Evolutionary conservation across 37 sponge, comb jelly and placozoan genomes (phyloP).

Genomic region (Cliona cf. orientalis): DNA sequence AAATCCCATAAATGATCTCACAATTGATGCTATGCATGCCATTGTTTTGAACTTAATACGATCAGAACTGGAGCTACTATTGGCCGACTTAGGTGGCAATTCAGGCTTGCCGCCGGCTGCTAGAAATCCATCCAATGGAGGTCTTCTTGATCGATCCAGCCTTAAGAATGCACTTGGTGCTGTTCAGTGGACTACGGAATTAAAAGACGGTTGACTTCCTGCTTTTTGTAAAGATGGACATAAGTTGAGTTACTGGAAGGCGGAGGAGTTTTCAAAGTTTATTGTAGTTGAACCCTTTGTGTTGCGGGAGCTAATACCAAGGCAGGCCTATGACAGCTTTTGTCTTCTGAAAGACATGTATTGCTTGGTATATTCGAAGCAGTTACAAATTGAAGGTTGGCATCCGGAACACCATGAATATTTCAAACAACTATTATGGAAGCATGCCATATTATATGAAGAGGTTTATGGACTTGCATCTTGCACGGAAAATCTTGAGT

Average conservation of each 20-base stretch:
- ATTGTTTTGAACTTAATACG: constrained; percentile 6
- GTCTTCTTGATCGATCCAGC: not conserved
- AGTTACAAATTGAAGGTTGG: constrained; percentile 1
- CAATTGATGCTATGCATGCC: constrained; percentile 30
- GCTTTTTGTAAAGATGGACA: not conserved
- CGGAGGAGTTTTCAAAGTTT: constrained; percentile 20
- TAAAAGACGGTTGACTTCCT: constrained; percentile 18
- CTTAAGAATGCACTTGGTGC: not conserved
- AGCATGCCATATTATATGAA: constrained; percentile 4
- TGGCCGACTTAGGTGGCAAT: constrained; percentile 6
- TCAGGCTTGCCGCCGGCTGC: not conserved
- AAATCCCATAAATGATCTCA: constrained; percentile 3
- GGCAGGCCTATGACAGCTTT: constrained; percentile 5
- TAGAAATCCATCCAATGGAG: not conserved
- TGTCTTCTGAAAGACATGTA: constrained; percentile 8
- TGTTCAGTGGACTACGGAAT: not conserved
- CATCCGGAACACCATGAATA: not conserved
- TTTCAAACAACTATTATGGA: constrained; percentile 6
- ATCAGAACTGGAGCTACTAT: constrained; percentile 12
- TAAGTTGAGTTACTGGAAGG: constrained; percentile 16
- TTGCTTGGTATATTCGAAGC: not conserved
- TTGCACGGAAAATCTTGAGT: constrained; percentile 25
- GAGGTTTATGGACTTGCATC: not conserved
- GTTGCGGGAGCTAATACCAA: constrained; percentile 7
- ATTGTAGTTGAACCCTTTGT: not conserved